A percentile compares a stretch with the other conserved stretches of the same genome.
Conservation (phyloP, 1,140 invertebrate species). For the Phymorhynchus buccinoides region DNA sequence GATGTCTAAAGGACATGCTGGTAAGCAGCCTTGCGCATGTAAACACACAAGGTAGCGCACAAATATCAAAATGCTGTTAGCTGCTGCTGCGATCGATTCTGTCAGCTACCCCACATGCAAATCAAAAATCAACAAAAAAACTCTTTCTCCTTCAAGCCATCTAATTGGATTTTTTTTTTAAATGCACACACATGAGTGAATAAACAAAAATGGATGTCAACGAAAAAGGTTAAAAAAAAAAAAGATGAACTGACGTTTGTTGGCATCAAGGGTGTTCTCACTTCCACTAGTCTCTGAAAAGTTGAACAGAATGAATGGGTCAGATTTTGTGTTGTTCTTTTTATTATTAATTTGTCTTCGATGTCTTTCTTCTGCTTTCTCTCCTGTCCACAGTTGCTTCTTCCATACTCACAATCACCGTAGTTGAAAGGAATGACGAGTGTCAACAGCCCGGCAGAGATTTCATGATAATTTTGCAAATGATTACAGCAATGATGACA, state of each 20-base stretch:
- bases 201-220: not conserved
- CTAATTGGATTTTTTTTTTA: not conserved
- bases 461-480: not conserved
- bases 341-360: too few relatives aligned
- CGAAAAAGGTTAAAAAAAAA: not conserved
- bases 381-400: too few relatives aligned
- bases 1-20: not conserved
- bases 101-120: not conserved
- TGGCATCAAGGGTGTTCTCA: not conserved
- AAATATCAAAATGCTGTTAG: not conserved
- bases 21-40: not conserved
- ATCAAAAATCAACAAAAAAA: too few relatives aligned
- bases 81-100: not conserved
- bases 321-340: constrained; percentile 9
- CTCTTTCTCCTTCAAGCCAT: not conserved
- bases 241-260: constrained; percentile 20
- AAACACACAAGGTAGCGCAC: not conserved
- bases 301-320: not conserved
- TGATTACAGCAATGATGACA: not conserved
- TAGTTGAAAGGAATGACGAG: too few relatives aligned
- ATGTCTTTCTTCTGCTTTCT: too few relatives aligned
- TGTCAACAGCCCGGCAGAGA: too few relatives aligned
- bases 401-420: too few relatives aligned
- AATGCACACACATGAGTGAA: not conserved
- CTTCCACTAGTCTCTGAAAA: constrained; percentile 33